Conservation (phyloP, 2,888 invertebrate species). For the Ctena decussata region DNA sequence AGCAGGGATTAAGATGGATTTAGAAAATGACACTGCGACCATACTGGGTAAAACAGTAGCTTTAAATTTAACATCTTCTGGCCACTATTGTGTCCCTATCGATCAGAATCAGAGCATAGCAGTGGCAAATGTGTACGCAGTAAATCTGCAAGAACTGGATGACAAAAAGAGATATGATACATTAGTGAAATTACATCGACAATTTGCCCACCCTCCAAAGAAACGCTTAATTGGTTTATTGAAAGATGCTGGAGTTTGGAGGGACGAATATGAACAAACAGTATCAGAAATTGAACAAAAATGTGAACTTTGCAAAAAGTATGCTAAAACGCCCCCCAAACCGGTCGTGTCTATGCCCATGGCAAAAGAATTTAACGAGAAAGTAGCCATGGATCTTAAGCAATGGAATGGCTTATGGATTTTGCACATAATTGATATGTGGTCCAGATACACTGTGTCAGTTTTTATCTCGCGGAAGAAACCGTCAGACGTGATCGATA, state of each 20-base stretch:
- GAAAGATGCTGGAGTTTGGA: conserved; percentile 9
- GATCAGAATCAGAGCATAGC: conserved; percentile 2
- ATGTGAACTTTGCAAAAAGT: neutral
- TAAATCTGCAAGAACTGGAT: neutral
- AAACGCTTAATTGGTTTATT: neutral
- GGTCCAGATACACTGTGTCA: conserved; percentile 21
- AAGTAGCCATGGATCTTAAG: neutral
- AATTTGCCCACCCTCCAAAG: neutral
- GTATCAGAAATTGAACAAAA: neutral
- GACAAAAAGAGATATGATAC: neutral
- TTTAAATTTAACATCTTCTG: conserved; percentile 24
- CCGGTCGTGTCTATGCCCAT: neutral
- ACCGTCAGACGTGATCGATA: neutral
- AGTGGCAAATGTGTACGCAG: neutral
- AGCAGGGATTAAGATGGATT: conserved; percentile 13
- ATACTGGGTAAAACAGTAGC: conserved; percentile 28
- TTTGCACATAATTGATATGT: neutral
- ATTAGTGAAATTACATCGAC: neutral
- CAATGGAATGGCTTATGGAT: neutral
- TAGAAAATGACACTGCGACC: conserved; percentile 27
- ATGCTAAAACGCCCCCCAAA: neutral
- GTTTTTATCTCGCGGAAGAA: neutral
- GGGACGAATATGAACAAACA: neutral
- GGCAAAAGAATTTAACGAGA: neutral
- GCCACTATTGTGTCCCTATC: conserved; percentile 34